Conservation (phyloP, 1,140 invertebrate species). For the Bombus waltoni region DNA sequence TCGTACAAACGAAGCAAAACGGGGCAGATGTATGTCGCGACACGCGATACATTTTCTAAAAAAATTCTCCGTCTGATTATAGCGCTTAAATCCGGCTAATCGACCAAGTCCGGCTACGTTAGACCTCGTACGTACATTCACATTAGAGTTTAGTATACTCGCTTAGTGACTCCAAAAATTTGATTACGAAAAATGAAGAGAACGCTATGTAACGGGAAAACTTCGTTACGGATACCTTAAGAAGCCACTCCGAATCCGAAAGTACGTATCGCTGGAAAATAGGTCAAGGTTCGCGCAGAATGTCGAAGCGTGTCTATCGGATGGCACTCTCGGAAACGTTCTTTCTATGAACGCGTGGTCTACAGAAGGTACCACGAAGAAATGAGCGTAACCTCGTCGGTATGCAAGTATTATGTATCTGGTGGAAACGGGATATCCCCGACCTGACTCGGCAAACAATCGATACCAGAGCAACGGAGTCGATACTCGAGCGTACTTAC, state of each 20-base stretch:
- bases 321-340: slow-evolving; percentile 8
- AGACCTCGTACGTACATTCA: too few relatives aligned
- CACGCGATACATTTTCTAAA: too few relatives aligned
- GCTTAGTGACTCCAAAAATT: too few relatives aligned
- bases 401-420: slow-evolving; percentile 78
- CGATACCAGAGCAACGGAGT: slow-evolving; percentile 73
- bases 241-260: neutral
- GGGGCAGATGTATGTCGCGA: too few relatives aligned
- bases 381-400: slow-evolving; percentile 63
- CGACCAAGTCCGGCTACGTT: too few relatives aligned
- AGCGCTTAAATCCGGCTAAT: too few relatives aligned
- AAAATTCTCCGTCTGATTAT: too few relatives aligned
- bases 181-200: too few relatives aligned
- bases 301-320: neutral
- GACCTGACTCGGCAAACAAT: slow-evolving; percentile 78
- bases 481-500: slow-evolving; percentile 64
- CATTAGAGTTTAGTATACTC: too few relatives aligned
- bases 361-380: slow-evolving; percentile 41
- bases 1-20: too few relatives aligned
- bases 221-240: too few relatives aligned
- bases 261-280: neutral
- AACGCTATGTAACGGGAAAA: too few relatives aligned
- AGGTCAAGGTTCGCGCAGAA: neutral
- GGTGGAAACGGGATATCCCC: slow-evolving; percentile 78
- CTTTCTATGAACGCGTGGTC: slow-evolving; percentile 35